A percentile compares a stretch with the other conserved stretches of the same genome.
These are phyloP conservation scores for Parnassius orleans DNA, from an alignment of 2,888 invertebrate genomes.

Conservation along the genomic window DNA sequence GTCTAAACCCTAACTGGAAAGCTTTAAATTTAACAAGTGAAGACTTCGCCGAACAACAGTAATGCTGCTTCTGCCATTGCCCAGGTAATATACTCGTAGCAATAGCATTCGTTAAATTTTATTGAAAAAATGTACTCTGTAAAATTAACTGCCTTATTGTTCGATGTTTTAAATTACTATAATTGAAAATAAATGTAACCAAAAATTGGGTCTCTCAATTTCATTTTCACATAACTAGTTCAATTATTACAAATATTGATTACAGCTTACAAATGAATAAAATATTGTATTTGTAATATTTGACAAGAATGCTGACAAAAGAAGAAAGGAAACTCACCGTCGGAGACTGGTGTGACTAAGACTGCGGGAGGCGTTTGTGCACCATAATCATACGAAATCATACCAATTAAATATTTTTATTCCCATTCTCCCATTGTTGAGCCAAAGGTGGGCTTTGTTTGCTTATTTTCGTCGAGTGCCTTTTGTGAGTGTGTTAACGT, in stretches of 20 bases:
- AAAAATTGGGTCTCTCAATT: conserved; percentile 1
- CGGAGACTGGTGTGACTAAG: conserved; percentile 34
- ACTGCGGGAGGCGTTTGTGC: conserved; percentile 72
- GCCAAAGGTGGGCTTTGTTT: conserved; percentile 57
- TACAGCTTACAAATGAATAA: conserved; percentile 11
- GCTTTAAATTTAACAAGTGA: too few species aligned
- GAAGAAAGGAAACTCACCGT: conserved; percentile 34
- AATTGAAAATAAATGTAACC: neutral
- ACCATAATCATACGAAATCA: conserved; percentile 68
- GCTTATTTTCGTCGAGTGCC: conserved; percentile 54
- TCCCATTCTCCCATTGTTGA: conserved; percentile 67
- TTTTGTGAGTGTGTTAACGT: conserved; percentile 51
- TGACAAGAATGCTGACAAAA: conserved; percentile 24
- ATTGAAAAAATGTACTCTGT: too few species aligned
- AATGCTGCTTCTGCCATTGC: too few species aligned
- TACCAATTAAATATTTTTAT: conserved; percentile 77
- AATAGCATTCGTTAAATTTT: too few species aligned
- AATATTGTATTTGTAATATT: conserved; percentile 12
- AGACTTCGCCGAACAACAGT: too few species aligned
- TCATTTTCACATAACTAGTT: conserved; percentile 14
- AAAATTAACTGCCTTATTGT: too few species aligned
- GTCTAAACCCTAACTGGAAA: too few species aligned
- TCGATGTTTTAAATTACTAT: too few species aligned
- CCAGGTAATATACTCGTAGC: too few species aligned
- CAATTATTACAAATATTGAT: conserved; percentile 10